A percentile compares a stretch with the other conserved stretches of the same genome.
These are phyloP conservation scores for Lutjanus campechanus DNA, from an alignment of 2,797 vertebrate species.

Conservation along the genomic window DNA sequence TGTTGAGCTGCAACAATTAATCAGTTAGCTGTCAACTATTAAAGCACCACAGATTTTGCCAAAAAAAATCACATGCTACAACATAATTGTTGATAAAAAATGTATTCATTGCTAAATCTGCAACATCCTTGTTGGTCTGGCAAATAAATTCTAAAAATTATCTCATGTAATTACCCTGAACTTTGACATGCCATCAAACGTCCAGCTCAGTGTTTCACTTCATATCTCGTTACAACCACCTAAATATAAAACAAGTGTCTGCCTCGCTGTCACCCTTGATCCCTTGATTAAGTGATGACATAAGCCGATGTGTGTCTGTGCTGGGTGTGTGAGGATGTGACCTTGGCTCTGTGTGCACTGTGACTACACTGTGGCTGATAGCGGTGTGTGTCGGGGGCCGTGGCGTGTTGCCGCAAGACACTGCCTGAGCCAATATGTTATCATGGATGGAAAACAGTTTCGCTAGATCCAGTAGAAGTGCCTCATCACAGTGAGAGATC, in stretches of 20 bases:
- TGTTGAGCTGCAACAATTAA: too few relatives aligned
- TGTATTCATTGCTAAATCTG: not conserved
- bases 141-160: not conserved
- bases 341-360: slow-evolving; percentile 68
- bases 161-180: slow-evolving; percentile 2
- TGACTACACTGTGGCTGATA: slow-evolving; percentile 55
- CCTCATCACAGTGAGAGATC: slow-evolving; percentile 20
- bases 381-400: slow-evolving; percentile 7
- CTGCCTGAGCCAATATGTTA: slow-evolving; percentile 40
- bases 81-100: not conserved
- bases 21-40: too few relatives aligned
- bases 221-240: slow-evolving; percentile 31
- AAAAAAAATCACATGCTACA: not conserved
- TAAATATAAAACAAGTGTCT: slow-evolving; percentile 55
- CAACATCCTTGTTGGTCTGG: not conserved
- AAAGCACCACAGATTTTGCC: not conserved
- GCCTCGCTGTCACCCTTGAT: slow-evolving; percentile 57
- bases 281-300: slow-evolving; percentile 68
- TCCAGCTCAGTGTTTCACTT: slow-evolving; percentile 34
- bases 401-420: slow-evolving; percentile 37
- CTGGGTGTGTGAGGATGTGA: slow-evolving; percentile 56
- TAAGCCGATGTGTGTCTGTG: slow-evolving; percentile 40
- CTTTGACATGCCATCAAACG: not conserved
- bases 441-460: slow-evolving; percentile 27
- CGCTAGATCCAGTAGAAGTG: not conserved